These are phyloP conservation scores for Lathronympha strigana DNA, from an alignment of 2,888 invertebrate species.

Conservation along the genomic window DNA sequence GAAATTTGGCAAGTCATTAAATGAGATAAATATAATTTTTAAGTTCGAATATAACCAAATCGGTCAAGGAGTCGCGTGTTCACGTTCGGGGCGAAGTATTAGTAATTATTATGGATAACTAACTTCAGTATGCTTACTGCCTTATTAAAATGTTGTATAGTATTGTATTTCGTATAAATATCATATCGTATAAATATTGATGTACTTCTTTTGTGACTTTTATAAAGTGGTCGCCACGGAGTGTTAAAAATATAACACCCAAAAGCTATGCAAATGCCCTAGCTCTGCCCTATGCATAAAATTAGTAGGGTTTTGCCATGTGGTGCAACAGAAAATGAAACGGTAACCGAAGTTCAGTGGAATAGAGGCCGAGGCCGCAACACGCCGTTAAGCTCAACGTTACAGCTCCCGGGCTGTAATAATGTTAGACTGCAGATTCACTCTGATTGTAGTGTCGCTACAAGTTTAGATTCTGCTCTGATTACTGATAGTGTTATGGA, in stretches of 20 bases:
- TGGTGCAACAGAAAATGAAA: constrained; percentile 18
- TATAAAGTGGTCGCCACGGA: background rate
- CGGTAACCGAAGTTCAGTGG: background rate
- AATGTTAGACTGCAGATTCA: constrained; percentile 26
- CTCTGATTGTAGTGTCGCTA: constrained; percentile 26
- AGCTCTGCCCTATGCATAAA: background rate
- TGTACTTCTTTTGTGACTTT: background rate
- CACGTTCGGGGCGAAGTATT: too few relatives aligned
- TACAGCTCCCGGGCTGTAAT: constrained; percentile 22
- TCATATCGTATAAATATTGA: too few relatives aligned
- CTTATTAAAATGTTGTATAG: too few relatives aligned
- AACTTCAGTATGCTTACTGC: too few relatives aligned
- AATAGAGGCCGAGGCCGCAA: constrained; percentile 22
- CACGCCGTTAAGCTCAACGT: constrained; percentile 35
- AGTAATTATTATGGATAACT: too few relatives aligned
- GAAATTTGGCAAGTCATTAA: too few relatives aligned
- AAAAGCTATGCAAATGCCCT: background rate
- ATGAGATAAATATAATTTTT: too few relatives aligned
- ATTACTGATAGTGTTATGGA: background rate
- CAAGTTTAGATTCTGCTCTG: constrained; percentile 30
- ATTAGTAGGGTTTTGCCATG: background rate
- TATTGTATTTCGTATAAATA: too few relatives aligned
- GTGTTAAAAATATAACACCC: background rate
- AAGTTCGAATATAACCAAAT: too few relatives aligned
- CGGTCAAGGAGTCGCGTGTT: too few relatives aligned